These are phyloP conservation scores for Tursiops truncatus DNA, from an alignment of 2,113 vertebrate genomes.

Conservation along the genomic window DNA sequence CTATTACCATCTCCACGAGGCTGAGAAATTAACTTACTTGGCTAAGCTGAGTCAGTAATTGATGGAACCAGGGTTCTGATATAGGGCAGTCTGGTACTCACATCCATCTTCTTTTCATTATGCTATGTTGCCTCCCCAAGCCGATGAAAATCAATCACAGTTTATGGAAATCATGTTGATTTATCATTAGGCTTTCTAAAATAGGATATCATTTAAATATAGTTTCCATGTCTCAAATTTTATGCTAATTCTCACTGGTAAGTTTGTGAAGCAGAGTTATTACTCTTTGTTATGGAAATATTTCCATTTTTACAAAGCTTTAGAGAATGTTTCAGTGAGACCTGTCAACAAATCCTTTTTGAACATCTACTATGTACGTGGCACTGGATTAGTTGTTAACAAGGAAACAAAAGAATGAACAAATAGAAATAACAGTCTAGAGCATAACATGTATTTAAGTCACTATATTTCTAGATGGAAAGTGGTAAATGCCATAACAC, in stretches of 20 bases:
- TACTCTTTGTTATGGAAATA: constrained; percentile 3
- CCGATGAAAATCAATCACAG: constrained; percentile 15
- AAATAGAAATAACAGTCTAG: neutral
- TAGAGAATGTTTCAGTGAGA: constrained; percentile 1
- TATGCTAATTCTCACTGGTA: constrained; percentile 18
- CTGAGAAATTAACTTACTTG: constrained; percentile 35
- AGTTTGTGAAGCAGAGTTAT: constrained; percentile 6
- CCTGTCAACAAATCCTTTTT: neutral
- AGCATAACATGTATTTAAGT: neutral
- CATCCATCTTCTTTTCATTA: constrained; percentile 53
- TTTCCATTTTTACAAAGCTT: constrained; percentile 21
- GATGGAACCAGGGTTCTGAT: constrained; percentile 37
- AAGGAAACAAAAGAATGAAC: neutral
- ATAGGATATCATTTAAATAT: constrained; percentile 21
- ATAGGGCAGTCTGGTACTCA: neutral
- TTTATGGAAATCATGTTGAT: constrained; percentile 45
- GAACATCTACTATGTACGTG: neutral
- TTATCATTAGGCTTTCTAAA: constrained; percentile 54
- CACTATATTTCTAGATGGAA: neutral
- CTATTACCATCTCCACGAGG: neutral
- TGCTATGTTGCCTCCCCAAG: neutral
- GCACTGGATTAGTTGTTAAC: neutral
- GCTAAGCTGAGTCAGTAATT: neutral
- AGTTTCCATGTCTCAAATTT: neutral
- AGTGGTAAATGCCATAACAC: neutral